Conservation (phyloP, 2,888 invertebrate species). For the Lissonota sp. region DNA sequence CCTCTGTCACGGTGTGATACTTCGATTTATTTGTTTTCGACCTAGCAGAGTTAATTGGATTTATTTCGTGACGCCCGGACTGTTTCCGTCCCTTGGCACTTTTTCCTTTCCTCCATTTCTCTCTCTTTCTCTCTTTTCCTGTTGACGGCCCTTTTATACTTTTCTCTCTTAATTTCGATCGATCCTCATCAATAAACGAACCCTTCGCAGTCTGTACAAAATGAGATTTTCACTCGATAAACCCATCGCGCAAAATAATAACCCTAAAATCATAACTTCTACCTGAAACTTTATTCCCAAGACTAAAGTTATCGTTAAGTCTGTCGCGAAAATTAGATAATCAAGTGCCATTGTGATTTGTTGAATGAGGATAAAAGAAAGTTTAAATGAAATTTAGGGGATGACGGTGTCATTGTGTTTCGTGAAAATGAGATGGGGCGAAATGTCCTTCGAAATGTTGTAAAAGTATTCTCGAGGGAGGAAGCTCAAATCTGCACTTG, state of each 20-base stretch:
- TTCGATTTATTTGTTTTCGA: slow-evolving; percentile 78
- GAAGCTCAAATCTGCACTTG: slow-evolving; percentile 5
- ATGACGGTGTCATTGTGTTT: slow-evolving; percentile 11
- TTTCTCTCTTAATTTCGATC: too few species aligned
- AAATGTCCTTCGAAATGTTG: slow-evolving; percentile 15
- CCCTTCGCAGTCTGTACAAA: too few species aligned
- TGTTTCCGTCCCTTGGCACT: slow-evolving; percentile 70
- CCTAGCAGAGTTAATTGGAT: slow-evolving; percentile 75
- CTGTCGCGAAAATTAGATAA: neutral
- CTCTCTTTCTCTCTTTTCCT: neutral
- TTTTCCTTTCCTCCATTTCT: slow-evolving; percentile 42
- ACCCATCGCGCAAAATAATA: too few species aligned
- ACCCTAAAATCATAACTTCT: neutral
- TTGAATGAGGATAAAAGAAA: slow-evolving; percentile 4
- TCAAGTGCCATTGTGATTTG: slow-evolving; percentile 24
- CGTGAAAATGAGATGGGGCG: slow-evolving; percentile 26
- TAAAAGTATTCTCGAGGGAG: slow-evolving; percentile 44
- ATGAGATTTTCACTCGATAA: too few species aligned
- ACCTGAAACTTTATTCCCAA: neutral
- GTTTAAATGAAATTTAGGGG: slow-evolving; percentile 17
- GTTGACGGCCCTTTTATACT: too few species aligned
- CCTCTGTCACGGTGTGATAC: slow-evolving; percentile 58
- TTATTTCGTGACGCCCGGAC: slow-evolving; percentile 72
- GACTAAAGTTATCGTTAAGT: neutral
- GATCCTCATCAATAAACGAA: too few species aligned